Conservation (phyloP, 2,113 vertebrate species). For the Tilapia sparmanii region DNA sequence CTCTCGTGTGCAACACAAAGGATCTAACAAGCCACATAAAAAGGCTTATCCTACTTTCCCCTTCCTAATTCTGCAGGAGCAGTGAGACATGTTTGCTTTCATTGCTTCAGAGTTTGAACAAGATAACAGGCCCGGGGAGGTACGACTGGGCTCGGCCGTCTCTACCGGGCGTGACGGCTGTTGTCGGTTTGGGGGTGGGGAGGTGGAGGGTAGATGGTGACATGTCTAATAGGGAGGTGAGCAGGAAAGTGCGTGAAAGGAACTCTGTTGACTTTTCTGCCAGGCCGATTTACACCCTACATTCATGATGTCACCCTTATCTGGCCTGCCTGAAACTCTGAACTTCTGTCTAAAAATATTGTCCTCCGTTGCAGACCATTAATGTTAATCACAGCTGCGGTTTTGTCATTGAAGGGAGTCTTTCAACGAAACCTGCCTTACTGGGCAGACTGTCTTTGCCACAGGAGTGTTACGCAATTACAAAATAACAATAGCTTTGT, state of each 20-base stretch:
- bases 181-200: not conserved
- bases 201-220: not conserved
- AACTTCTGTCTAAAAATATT: not conserved
- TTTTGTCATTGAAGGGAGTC: not conserved
- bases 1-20: not conserved
- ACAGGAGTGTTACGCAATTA: not conserved
- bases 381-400: not conserved
- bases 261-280: slow-evolving; percentile 18
- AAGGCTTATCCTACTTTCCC: not conserved
- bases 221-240: not conserved
- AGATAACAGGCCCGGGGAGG: slow-evolving; percentile 22
- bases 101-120: slow-evolving; percentile 32
- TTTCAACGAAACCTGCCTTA: not conserved
- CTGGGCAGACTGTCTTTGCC: not conserved
- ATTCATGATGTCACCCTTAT: slow-evolving; percentile 4
- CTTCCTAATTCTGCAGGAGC: not conserved
- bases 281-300: slow-evolving; percentile 12
- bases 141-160: not conserved
- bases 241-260: not conserved
- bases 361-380: not conserved
- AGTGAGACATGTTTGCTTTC: slow-evolving; percentile 22
- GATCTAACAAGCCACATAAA: not conserved
- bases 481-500: not conserved
- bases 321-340: not conserved
- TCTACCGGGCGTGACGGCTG: not conserved